phyloP scores from a whole-genome alignment of 2,888 invertebrate species.

The Eutolmus rufibarbis region DNA sequence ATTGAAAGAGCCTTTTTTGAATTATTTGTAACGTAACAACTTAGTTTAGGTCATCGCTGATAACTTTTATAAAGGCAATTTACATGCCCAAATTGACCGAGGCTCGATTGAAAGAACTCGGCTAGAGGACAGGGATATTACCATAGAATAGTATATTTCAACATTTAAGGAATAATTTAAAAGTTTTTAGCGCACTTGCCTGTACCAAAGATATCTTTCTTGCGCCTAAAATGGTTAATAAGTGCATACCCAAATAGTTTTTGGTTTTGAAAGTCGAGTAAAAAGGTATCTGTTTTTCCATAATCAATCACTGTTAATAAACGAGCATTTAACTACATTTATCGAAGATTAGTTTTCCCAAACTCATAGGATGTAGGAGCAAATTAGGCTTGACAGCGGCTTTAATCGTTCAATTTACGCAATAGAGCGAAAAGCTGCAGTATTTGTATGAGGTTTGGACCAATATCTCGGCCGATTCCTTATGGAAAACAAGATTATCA shows the following conservation, averaged over 20 bases:
- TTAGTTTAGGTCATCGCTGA: background rate
- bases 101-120: background rate
- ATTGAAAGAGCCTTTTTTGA: background rate
- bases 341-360: background rate
- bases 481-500: slow-evolving; percentile 21
- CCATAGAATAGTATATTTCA: background rate
- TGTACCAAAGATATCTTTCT: background rate
- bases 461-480: background rate
- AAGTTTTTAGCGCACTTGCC: background rate
- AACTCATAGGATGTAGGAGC: background rate
- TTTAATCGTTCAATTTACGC: slow-evolving; percentile 20
- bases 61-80: background rate
- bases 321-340: background rate
- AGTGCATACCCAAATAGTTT: background rate
- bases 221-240: background rate
- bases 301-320: slow-evolving; percentile 1
- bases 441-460: background rate
- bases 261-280: background rate
- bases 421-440: background rate
- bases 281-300: background rate
- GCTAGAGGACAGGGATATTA: background rate
- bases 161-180: background rate
- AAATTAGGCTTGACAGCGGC: slow-evolving; percentile 6
- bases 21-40: background rate
- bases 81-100: background rate